These are phyloP conservation scores for Phoeniculus purpureus DNA, from an alignment of 2,797 vertebrate genomes.

Conservation along the genomic window DNA sequence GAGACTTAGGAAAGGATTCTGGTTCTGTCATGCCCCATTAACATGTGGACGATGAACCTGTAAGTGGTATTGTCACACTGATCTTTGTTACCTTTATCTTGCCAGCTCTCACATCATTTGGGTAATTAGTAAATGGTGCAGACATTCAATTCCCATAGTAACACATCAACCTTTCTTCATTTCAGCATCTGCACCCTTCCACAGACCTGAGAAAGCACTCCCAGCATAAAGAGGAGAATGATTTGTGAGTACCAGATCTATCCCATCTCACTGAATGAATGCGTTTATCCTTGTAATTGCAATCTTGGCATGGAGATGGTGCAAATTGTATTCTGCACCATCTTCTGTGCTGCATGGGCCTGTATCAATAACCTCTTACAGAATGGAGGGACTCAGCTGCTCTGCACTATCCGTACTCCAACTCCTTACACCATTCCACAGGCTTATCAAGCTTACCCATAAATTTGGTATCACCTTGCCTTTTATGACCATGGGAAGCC, in stretches of 20 bases:
- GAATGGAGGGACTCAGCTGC: not conserved
- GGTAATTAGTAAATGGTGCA: not conserved
- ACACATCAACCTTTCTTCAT: not conserved
- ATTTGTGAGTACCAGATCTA: not conserved
- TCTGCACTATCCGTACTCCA: not conserved
- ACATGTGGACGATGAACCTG: not conserved
- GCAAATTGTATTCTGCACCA: not conserved
- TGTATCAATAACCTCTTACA: not conserved
- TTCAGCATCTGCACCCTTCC: not conserved
- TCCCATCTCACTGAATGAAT: not conserved
- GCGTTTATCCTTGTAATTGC: not conserved
- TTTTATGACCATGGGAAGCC: fast-evolving
- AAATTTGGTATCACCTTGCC: not conserved
- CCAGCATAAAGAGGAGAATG: not conserved
- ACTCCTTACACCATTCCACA: not conserved
- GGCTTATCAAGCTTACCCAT: not conserved
- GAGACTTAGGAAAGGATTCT: not conserved
- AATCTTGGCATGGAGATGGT: not conserved
- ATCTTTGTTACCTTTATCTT: not conserved
- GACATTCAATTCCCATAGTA: not conserved
- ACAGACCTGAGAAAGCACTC: not conserved
- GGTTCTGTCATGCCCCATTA: not conserved
- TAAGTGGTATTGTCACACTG: not conserved
- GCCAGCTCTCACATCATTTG: not conserved
- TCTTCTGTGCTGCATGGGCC: not conserved